Conservation (phyloP, 23 tunicate genomes). For the Trididemnum miniatum region DNA sequence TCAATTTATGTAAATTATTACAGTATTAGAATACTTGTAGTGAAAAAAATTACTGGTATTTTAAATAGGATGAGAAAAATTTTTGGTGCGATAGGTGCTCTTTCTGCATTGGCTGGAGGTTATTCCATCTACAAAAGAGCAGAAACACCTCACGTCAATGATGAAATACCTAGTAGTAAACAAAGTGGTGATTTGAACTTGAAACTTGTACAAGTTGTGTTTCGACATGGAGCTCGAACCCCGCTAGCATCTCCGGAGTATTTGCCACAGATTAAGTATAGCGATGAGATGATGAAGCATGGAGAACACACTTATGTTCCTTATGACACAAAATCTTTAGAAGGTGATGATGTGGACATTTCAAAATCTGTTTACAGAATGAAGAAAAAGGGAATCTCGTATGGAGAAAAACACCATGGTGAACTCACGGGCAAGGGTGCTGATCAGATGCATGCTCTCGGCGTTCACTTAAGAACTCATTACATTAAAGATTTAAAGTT, state of each 20-base stretch:
- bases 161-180: background rate
- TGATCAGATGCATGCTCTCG: slow-evolving; percentile 58
- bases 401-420: slow-evolving; percentile 23
- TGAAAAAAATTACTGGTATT: too few species aligned
- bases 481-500: slow-evolving; percentile 39
- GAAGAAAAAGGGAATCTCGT: background rate
- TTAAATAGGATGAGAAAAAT: slow-evolving; percentile 12
- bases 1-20: too few species aligned
- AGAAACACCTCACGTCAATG: too few species aligned
- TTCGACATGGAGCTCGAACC: slow-evolving; percentile 91
- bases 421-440: slow-evolving; percentile 47
- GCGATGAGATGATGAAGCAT: slow-evolving; percentile 43
- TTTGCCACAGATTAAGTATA: slow-evolving; percentile 47
- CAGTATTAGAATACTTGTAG: too few species aligned
- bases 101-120: background rate
- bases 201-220: slow-evolving; percentile 69
- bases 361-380: background rate
- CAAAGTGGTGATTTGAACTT: slow-evolving; percentile 37
- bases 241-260: slow-evolving; percentile 48
- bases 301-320: slow-evolving; percentile 49
- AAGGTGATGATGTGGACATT: background rate
- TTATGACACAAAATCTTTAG: background rate
- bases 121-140: too few species aligned
- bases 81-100: background rate
- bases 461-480: slow-evolving; percentile 11